Conservation (phyloP, 1,140 invertebrate species). For the Drosophila subpulchrella region DNA sequence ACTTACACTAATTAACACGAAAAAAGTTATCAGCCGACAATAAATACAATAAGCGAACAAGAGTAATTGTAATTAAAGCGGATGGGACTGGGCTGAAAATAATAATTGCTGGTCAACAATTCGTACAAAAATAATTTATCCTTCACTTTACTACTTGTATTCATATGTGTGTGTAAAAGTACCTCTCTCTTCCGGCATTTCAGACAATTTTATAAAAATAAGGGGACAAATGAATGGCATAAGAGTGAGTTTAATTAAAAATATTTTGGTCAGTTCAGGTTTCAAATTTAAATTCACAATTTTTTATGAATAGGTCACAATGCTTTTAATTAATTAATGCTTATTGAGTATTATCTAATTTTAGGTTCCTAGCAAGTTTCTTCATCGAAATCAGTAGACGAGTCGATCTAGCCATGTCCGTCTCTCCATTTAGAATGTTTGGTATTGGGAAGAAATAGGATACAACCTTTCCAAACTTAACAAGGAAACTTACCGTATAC, state of each 20-base stretch:
- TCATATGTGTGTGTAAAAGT: not conserved
- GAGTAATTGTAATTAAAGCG: conserved; percentile 36
- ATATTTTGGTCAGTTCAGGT: conserved; percentile 18
- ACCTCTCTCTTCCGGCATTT: not conserved
- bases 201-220: conserved; percentile 17
- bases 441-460: no score
- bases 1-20: conserved; percentile 49
- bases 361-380: no score
- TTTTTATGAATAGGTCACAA: no score
- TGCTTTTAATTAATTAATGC: not conserved
- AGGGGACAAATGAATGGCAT: conserved; percentile 26
- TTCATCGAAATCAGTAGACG: no score
- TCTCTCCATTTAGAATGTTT: no score
- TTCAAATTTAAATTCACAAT: not conserved
- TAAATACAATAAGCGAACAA: conserved; percentile 15
- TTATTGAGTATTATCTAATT: not conserved
- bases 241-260: conserved; percentile 33
- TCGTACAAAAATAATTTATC: conserved; percentile 39
- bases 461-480: no score
- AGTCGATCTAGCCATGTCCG: no score
- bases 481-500: no score
- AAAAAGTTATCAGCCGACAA: conserved; percentile 29
- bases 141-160: conserved; percentile 7
- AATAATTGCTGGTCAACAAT: conserved; percentile 40
- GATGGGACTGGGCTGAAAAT: conserved; percentile 25